Base-by-base conservation (phyloP, 2,113 vertebrate genomes). In the Gymnarchus niloticus region DNA sequence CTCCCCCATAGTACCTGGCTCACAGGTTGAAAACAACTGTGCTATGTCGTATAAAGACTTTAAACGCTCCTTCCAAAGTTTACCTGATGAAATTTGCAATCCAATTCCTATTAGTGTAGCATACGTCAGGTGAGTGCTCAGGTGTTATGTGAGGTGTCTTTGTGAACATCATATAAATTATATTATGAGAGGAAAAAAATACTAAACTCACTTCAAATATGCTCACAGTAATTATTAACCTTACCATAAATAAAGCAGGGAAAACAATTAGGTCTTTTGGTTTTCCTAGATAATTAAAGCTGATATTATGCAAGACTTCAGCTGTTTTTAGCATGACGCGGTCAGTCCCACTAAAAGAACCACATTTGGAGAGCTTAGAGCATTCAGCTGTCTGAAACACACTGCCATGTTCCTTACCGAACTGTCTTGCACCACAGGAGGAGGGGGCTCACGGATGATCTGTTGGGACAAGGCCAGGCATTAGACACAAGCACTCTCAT, bases 391-490 rank as follows among this genome's bases (percentile, higher is more conserved):
- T 17, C 25, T 37, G 3, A 28, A 56, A 28, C 81, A 83, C n/a
- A 23, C 25, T 8, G 6, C 23, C 21, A 49, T 69, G 51, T 1
- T 19, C 88, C 94, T 87, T 93, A 95, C 95, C 93, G 94, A 93
- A 86, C 94, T 95, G 73, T 94, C 94, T 88, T 95, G 93, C 17
- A 61, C 83, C 80, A 87, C 56, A 37, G 93, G 92, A 3, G 95
- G 93, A 2, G 94, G 94, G n/a, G 94, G 92, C 48, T 93, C 95
- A 25, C 93, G 93, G 88, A 95, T 95, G 86, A 95, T 94, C 95
- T 95, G 88, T n/a, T 54, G 49, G 80, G n/a, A 54, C 4, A 46
- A 81, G 44, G 25, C 80, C 76, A 52, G 33, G 80, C 25, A 52
- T 81, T 14, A 81, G 12, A 56, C 6, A 52, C 59, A 48, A 83